A percentile compares a stretch with the other conserved stretches of the same genome.
phyloP scores from a whole-genome alignment of 2,888 invertebrate species.

The Macaria notata region DNA sequence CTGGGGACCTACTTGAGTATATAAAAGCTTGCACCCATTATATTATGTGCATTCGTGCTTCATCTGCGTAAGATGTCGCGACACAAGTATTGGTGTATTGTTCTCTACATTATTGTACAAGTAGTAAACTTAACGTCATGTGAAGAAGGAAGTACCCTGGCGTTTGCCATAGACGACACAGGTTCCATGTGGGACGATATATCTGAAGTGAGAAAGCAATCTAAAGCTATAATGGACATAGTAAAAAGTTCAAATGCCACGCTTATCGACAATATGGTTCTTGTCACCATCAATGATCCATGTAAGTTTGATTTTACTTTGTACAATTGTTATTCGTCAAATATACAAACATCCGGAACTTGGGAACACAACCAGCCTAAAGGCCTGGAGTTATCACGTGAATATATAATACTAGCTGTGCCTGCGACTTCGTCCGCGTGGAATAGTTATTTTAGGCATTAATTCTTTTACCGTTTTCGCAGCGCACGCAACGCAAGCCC shows the following conservation, averaged over 20 bases:
- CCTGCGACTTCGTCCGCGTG: too few species aligned
- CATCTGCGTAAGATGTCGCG: neutral
- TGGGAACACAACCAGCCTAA: too few species aligned
- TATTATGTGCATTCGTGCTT: too few species aligned
- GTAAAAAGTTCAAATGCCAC: slow-evolving; percentile 37
- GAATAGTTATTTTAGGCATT: too few species aligned
- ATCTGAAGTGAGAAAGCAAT: slow-evolving; percentile 30
- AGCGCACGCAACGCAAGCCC: too few species aligned
- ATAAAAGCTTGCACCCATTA: too few species aligned
- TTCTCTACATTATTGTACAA: neutral
- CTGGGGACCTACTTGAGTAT: too few species aligned
- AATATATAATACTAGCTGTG: too few species aligned
- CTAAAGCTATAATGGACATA: slow-evolving; percentile 34
- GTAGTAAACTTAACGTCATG: slow-evolving; percentile 8
- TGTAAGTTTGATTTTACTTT: slow-evolving; percentile 28
- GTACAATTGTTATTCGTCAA: neutral
- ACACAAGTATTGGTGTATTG: neutral
- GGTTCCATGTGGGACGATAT: slow-evolving; percentile 40
- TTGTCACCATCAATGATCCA: slow-evolving; percentile 50
- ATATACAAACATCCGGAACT: slow-evolving; percentile 11
- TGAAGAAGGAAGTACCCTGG: slow-evolving; percentile 27
- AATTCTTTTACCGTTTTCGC: too few species aligned
- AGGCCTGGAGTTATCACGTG: too few species aligned
- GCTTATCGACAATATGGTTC: slow-evolving; percentile 40
- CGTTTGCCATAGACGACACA: slow-evolving; percentile 46